A percentile compares a stretch with the other conserved stretches of the same genome.
These are phyloP conservation scores for Pandemis cinnamomeana DNA, from an alignment of 2,888 invertebrate genomes.

Conservation along the genomic window DNA sequence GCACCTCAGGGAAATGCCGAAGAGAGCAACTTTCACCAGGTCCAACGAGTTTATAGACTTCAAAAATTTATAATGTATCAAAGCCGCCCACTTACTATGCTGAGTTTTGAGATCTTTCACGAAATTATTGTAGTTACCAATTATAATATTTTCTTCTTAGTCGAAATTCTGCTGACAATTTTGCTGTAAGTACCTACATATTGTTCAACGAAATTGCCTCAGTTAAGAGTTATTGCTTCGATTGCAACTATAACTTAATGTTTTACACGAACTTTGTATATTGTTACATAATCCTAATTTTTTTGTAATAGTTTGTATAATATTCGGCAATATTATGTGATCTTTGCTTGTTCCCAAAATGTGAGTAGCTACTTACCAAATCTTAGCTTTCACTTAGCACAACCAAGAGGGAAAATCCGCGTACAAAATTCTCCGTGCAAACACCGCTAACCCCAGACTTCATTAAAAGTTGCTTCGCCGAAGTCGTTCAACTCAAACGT, in stretches of 20 bases:
- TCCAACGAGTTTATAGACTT: slow-evolving; percentile 3
- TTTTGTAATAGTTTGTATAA: background rate
- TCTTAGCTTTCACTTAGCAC: slow-evolving; percentile 32
- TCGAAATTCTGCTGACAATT: no score
- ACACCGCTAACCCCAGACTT: slow-evolving; percentile 41
- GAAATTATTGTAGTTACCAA: no score
- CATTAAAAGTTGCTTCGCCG: slow-evolving; percentile 40
- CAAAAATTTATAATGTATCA: background rate
- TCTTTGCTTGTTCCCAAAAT: slow-evolving; percentile 12
- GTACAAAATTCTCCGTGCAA: slow-evolving; percentile 39
- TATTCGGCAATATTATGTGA: background rate
- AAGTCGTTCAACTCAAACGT: slow-evolving; percentile 42
- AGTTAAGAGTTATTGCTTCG: no score
- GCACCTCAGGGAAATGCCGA: background rate
- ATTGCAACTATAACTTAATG: no score
- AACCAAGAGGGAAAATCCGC: slow-evolving; percentile 36
- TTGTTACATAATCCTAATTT: no score
- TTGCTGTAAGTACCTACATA: no score
- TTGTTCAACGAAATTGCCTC: no score
- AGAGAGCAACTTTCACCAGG: slow-evolving; percentile 15
- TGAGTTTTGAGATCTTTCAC: no score
- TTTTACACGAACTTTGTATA: no score
- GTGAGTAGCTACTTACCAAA: slow-evolving; percentile 18
- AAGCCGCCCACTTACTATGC: background rate
- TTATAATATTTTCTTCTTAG: no score